Conservation (phyloP, 1,140 invertebrate genomes). For the Campoletis sonorensis region DNA sequence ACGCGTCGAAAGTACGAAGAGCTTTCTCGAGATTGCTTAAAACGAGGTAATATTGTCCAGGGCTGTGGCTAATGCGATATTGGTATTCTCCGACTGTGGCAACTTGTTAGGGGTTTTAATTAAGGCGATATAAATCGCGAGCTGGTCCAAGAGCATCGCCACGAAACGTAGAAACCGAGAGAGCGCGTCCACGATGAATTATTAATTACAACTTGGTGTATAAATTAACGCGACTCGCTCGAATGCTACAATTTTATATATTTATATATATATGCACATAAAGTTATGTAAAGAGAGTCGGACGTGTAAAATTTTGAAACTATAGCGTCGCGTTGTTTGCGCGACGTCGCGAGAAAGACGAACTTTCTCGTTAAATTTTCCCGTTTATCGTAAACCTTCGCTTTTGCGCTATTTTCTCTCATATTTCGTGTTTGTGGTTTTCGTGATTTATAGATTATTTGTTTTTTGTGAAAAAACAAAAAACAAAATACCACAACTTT, state of each 20-base stretch:
- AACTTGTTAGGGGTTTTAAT: conserved; percentile 76
- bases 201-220: conserved; percentile 76
- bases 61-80: conserved; percentile 59
- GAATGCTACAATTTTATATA: conserved; percentile 53
- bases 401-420: conserved; percentile 30
- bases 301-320: conserved; percentile 68
- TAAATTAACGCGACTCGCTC: conserved; percentile 71
- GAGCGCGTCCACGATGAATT: conserved; percentile 68
- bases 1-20: not conserved
- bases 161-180: conserved; percentile 28
- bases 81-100: conserved; percentile 72
- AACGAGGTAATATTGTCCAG: conserved; percentile 34
- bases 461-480: no score
- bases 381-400: conserved; percentile 35
- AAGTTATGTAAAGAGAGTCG: conserved; percentile 8
- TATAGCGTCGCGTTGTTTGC: conserved; percentile 59
- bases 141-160: conserved; percentile 50
- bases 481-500: no score
- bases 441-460: conserved; percentile 34
- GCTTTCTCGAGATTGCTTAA: conserved; percentile 12
- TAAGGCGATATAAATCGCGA: conserved; percentile 75
- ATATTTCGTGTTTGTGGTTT: conserved; percentile 28
- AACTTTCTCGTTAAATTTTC: conserved; percentile 38
- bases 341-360: conserved; percentile 40
- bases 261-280: conserved; percentile 4